Evolutionary conservation across 1,140 invertebrate species (phyloP), one percentile per base, ranked within the genome.

Genomic region (Drosophila equinoxialis): DNA sequence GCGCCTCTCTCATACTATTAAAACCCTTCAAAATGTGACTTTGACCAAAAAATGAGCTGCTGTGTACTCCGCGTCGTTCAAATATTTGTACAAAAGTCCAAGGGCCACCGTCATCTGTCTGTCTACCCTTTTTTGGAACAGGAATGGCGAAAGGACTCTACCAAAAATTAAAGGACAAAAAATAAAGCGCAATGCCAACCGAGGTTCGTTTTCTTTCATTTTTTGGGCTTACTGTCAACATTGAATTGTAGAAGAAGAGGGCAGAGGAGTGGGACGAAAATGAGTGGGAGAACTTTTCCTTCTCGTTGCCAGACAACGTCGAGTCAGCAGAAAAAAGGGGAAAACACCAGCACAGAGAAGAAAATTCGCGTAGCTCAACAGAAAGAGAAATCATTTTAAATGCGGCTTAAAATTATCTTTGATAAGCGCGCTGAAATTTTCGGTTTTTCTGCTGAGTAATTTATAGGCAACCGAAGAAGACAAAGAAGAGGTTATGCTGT

Each of bases 401-500:
- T 76, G 76, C 76, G 76, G 73, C 76, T 76, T 79, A 79, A 79
- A 79, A 79, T 79, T 75, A 79, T 79, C 68, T 79, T 79, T 79
- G 76, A 79, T 79, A 79, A 75, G 73, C 73, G 68, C 48, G 68
- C 59, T 72, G 72, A 75, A 78, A 78, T 78, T 87, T 87, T 87
- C 79, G 77, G 82, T 83, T 68, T 72, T 78, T 68, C 57, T 62
- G 60, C 60, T 62, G 60, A 62, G 60, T 62, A 62, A 62, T 62
- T 62, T 62, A 62, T 62, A 62, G 60, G 60, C 60, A 26, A 62
- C 13, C 33, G 10, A 35, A 37, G 14, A 14, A 35, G n/a, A 17
- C 14, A 35, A 61, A 41, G 35, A 11, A 41, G 60, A 42, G 17
- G 60, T 39, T 42, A 23, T n/a, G 10, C 37, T 37, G 35, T 10